These are phyloP conservation scores for Excalfactoria chinensis DNA, from an alignment of 2,113 vertebrate species.

Conservation along the genomic window DNA sequence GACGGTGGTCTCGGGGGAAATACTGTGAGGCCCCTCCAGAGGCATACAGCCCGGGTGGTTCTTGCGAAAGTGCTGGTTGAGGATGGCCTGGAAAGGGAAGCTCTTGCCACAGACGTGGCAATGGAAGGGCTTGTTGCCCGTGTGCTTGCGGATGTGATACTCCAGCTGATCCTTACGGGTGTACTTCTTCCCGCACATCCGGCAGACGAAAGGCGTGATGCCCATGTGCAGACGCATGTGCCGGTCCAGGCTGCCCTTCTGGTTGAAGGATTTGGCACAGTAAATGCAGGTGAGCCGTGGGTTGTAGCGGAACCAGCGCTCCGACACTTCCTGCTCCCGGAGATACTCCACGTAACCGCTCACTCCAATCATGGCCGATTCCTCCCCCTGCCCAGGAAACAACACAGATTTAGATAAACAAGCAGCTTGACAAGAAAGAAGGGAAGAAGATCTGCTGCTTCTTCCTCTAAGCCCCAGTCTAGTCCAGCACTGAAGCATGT, in stretches of 20 bases:
- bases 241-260: constrained; percentile 98
- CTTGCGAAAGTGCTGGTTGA: constrained; percentile 99
- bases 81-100: constrained; percentile 99
- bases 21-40: constrained; percentile 92
- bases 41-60: constrained; percentile 95
- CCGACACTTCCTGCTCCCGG: constrained; percentile 94
- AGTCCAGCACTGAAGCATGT: background rate
- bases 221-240: constrained; percentile 99
- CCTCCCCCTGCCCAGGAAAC: constrained; percentile 84
- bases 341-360: constrained; percentile 97
- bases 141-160: constrained; percentile 99
- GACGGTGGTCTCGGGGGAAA: constrained; percentile 95
- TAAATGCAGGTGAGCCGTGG: constrained; percentile 97
- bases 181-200: constrained; percentile 99
- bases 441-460: background rate
- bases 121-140: constrained; percentile 98
- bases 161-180: constrained; percentile 99
- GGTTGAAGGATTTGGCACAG: constrained; percentile 99
- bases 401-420: background rate
- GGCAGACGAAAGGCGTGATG: constrained; percentile 97
- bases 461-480: background rate
- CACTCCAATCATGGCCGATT: constrained; percentile 89
- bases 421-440: background rate
- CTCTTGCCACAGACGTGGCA: constrained; percentile 98
- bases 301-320: constrained; percentile 99